Percentiles rank a stretch among this genome's conserved stretches.
phyloP scores from a whole-genome alignment of 2,888 invertebrate species.

The Thyatira batis region DNA sequence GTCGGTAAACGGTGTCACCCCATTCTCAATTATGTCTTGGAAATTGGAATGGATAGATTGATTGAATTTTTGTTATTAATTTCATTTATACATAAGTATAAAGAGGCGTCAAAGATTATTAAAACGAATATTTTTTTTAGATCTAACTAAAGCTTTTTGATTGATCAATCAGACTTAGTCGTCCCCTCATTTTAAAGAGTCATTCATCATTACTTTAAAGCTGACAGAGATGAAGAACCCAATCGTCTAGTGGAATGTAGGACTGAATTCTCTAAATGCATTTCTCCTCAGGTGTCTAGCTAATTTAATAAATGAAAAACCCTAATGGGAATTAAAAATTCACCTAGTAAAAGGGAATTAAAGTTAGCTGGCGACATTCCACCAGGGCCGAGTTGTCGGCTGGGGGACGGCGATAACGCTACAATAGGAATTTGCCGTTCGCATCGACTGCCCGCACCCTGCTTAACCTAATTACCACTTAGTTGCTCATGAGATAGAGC shows the following conservation, averaged over 20 bases:
- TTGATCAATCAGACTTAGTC: neutral
- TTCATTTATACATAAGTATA: too few relatives aligned
- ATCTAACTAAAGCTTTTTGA: neutral
- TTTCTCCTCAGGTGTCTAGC: neutral
- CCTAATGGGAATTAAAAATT: conserved; percentile 68
- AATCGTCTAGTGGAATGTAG: neutral
- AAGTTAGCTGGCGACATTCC: conserved; percentile 63
- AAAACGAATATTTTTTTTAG: neutral
- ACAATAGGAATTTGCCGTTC: conserved; percentile 74
- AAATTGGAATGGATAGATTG: conserved; percentile 34
- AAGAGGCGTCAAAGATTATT: too few relatives aligned
- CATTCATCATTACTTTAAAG: neutral
- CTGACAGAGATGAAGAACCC: neutral
- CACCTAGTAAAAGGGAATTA: conserved; percentile 69
- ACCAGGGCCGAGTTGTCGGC: conserved; percentile 39
- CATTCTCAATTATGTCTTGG: conserved; percentile 26
- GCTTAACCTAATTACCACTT: conserved; percentile 64
- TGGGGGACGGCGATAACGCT: conserved; percentile 70
- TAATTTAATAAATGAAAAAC: conserved; percentile 31
- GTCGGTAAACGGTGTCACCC: conserved; percentile 37
- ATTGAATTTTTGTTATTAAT: conserved; percentile 6
- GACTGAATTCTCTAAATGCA: neutral
- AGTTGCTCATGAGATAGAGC: conserved; percentile 44
- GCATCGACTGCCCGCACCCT: conserved; percentile 56
- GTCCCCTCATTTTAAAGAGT: neutral